Conservation (phyloP, 2,888 invertebrate species). For the Desoria tigrina region DNA sequence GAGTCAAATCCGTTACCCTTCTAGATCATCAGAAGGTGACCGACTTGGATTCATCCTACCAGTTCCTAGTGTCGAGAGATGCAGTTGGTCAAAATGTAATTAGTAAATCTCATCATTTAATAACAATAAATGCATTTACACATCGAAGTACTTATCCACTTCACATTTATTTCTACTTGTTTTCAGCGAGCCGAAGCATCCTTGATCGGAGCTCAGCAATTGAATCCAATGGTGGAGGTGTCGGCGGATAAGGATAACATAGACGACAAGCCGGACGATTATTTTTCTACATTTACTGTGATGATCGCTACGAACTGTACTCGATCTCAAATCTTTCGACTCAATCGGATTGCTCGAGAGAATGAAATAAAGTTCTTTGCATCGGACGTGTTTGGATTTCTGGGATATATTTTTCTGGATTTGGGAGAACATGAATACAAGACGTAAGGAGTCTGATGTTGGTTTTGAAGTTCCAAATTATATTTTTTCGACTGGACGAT, state of each 20-base stretch:
- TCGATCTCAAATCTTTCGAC: slow-evolving; percentile 69
- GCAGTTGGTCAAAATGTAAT: slow-evolving; percentile 75
- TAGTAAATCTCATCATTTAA: slow-evolving; percentile 35
- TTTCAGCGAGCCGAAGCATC: slow-evolving; percentile 81
- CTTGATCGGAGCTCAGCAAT: slow-evolving; percentile 71
- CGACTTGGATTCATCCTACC: slow-evolving; percentile 73
- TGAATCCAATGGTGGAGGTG: slow-evolving; percentile 93
- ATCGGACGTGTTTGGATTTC: slow-evolving; percentile 90
- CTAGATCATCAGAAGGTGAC: slow-evolving; percentile 75
- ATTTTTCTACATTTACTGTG: slow-evolving; percentile 74
- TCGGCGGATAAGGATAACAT: slow-evolving; percentile 59
- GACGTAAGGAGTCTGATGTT: slow-evolving; percentile 64
- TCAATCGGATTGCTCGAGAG: slow-evolving; percentile 75
- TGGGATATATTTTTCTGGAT: slow-evolving; percentile 89
- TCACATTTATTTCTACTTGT: slow-evolving; percentile 16
- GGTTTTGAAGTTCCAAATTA: neutral
- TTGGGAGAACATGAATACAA: slow-evolving; percentile 78
- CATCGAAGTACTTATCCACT: no score
- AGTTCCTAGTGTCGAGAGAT: slow-evolving; percentile 76
- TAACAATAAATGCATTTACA: neutral
- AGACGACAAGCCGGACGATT: slow-evolving; percentile 71
- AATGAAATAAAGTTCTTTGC: slow-evolving; percentile 79
- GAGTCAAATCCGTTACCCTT: slow-evolving; percentile 84
- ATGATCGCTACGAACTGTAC: slow-evolving; percentile 73
- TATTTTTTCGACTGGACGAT: neutral